Evolutionary conservation across 2,888 invertebrate species (phyloP), one percentile per base, ranked within the genome.

Genomic region (Drosophila sordidula): DNA sequence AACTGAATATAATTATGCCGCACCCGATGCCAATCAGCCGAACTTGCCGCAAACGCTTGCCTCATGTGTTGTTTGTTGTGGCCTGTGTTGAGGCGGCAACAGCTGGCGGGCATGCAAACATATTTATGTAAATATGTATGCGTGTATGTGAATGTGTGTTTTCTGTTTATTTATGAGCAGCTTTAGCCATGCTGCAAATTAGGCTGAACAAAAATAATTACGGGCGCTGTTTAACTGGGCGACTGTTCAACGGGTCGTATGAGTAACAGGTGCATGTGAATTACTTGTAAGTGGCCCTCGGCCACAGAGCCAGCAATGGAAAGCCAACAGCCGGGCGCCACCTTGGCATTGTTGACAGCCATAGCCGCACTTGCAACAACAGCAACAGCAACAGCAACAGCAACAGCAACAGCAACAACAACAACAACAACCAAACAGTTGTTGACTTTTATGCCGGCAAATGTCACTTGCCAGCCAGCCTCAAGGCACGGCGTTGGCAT

Each of bases 401-500:
- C 59, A 68, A 12, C 68, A 69, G 18, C 64, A 69, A 18, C 70
- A 51, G 26, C 64, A 69, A 22, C 64, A 69, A 18, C 70, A 51
- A 16, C 59, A 65, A 26, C 66, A 74, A 26, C 59, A 68, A 12
- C 68, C 70, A 70, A 71, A 73, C 71, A 82, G 78, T 82, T 73
- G 89, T 86, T 85, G 85, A 85, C 89, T 88, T 86, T 88, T 77
- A 89, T 89, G 87, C 83, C 80, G 66, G 87, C 70, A 71, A 88
- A 87, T 81, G 89, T 89, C 88, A 87, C 67, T 78, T 85, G 86
- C 69, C 79, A 81, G 64, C 65, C 55, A 47, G 70, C 87, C 83
- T 62, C 34, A 68, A 70, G 80, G 70, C 66, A 57, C 38, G 29
- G 26, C 58, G 68, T 41, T 54, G 63, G 47, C 46, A 5, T 69